Percentiles rank a stretch among this genome's conserved stretches.
These are phyloP conservation scores for Drosophila micromelanica DNA, from an alignment of 1,140 invertebrate genomes.

Conservation along the genomic window DNA sequence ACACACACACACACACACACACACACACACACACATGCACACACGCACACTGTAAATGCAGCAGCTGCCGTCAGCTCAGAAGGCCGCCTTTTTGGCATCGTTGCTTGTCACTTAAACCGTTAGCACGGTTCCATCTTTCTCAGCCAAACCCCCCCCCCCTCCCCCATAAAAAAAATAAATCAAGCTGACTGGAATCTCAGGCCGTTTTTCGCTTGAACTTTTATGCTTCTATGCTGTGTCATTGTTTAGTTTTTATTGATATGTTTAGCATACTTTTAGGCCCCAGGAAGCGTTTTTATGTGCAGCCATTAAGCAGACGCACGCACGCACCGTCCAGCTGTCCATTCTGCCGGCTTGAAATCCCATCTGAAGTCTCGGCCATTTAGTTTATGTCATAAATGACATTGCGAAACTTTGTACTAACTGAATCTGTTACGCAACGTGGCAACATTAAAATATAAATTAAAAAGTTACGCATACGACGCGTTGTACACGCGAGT, in stretches of 20 bases:
- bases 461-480: conserved; percentile 76
- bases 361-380: background rate
- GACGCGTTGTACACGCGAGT: conserved; percentile 29
- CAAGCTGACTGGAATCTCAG: too few species aligned
- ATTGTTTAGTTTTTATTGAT: conserved; percentile 54
- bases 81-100: conserved; percentile 1
- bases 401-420: conserved; percentile 32
- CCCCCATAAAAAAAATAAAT: too few species aligned
- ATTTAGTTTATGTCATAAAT: conserved; percentile 23
- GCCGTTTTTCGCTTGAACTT: background rate
- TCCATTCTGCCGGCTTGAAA: conserved; percentile 6
- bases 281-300: conserved; percentile 33
- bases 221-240: conserved; percentile 17
- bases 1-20: conserved; percentile 1
- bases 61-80: background rate
- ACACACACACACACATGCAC: too few species aligned
- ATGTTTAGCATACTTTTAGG: conserved; percentile 50
- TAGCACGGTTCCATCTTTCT: conserved; percentile 14
- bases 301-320: conserved; percentile 31
- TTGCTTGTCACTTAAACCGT: conserved; percentile 38
- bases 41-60: conserved; percentile 19
- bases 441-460: conserved; percentile 71
- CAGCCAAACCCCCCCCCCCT: too few species aligned
- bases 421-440: conserved; percentile 46
- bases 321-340: conserved; percentile 11